Evolutionary conservation across 2,113 vertebrate species (phyloP), one percentile per base, ranked within the genome.

Genomic region (Microcebus lehilahytsara): DNA sequence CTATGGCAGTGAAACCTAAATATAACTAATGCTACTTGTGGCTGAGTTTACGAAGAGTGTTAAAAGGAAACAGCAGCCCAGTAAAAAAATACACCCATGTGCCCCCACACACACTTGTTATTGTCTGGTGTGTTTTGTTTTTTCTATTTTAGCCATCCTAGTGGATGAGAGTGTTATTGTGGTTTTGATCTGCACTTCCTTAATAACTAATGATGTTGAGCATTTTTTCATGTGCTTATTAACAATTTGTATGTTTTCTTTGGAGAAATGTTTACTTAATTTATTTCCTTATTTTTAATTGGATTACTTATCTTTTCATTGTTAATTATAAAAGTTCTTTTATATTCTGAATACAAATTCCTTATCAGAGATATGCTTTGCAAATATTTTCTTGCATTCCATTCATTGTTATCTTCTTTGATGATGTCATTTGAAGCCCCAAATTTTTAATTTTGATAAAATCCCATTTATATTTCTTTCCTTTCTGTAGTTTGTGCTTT

Each of bases 221-320:
- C 30, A 56, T 22, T 16, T 85, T 96, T 89, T 89, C 72, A 79
- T n/a, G 16, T 67, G 2, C 14, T 85, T 62, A 80, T 53, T 93
- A 66, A 79, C 16, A 6, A 85, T 75, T 92, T 75, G 2, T 69
- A 49, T 78, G 9, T 72, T 25, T 9, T 62, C 49, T 87, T 85
- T 92, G 69, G 74, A 72, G 20, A 96, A 91, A 79, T 32, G 7
- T 49, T 49, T 86, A 46, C 72, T n/a, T 32, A 92, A 42, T 58
- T 42, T 27, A 0, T 94, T 83, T 64, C 49, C 53, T 46, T 10
- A 9, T 51, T 90, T 95, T 79, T 46, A 92, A 75, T 74, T 81
- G 25, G 8, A 89, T 91, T 79, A 46, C 72, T 81, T 95, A 51
- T 16, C n/a, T 85, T 37, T 77, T 93, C 67, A 84, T 78, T 96